Evolutionary conservation across 2,888 invertebrate species (phyloP), one percentile per base, ranked within the genome.

Genomic region (Pterostichus madidus): DNA sequence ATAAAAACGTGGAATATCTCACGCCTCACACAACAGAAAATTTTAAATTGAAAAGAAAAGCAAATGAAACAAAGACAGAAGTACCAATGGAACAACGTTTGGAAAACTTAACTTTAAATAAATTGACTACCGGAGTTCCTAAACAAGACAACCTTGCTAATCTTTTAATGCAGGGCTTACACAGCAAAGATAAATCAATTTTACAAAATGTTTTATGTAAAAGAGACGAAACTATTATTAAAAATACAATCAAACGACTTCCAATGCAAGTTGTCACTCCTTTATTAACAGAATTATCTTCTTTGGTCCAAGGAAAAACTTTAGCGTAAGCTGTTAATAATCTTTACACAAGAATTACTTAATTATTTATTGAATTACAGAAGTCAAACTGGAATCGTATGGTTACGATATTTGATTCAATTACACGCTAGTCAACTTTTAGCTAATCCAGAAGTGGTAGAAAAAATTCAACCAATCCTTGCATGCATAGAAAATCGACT

Each of bases 21-120:
- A 88, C 90, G 32, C 89, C 91, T 56, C 90, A 90, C 85, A 88
- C 87, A 5, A 85, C 86, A 84, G 88, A 84, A 84, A 85, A 89
- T 87, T 71, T 86, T 39, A 75, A 61, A 52, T 81, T 39, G 78
- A 84, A 84, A 79, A 32, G 80, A 73, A 84, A 85, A 71, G 84
- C 31, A 15, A 75, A 49, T 17, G 53, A 80, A 11, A 61, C 82
- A 10, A 83, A 64, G 1, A 81, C 92, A 46, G 94, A 96, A 89
- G 93, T 96, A 10, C 95, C 97, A 0, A 94, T 98, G 93, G 97
- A 97, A 88, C 93, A 94, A 7, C 91, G 97, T 39, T 89, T 98
- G 24, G 95, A 96, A 85, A 97, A 97, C 89, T 90, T 98, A 31
- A 93, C 95, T 17, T 88, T 97, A 24, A 93, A 94, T 85, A 91